Conservation (phyloP, 2,797 vertebrate species). For the Acanthurus lineatus region DNA sequence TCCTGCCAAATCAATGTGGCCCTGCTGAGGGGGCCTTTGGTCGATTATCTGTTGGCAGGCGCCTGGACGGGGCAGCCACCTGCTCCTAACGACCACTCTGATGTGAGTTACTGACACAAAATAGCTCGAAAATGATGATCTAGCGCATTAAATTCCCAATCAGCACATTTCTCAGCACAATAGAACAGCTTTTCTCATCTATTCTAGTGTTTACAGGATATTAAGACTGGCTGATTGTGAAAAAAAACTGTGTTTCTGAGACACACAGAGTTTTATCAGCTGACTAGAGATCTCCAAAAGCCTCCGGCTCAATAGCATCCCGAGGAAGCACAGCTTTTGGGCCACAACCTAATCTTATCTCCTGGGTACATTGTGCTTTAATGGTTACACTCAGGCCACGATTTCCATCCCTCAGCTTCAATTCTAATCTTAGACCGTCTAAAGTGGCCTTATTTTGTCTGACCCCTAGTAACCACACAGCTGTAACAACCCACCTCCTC, state of each 20-base stretch:
- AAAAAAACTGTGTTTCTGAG: constrained; percentile 52
- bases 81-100: constrained; percentile 75
- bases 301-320: constrained; percentile 57
- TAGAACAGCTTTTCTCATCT: constrained; percentile 37
- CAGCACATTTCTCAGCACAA: constrained; percentile 40
- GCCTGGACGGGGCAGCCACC: constrained; percentile 77
- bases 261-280: constrained; percentile 44
- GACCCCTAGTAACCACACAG: constrained; percentile 46
- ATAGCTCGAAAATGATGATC: constrained; percentile 68
- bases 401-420: constrained; percentile 62
- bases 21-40: constrained; percentile 72
- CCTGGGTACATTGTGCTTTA: constrained; percentile 66
- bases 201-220: constrained; percentile 42
- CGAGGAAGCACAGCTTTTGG: constrained; percentile 59
- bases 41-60: constrained; percentile 83
- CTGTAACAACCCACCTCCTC: constrained; percentile 19
- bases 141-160: constrained; percentile 53
- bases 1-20: constrained; percentile 80
- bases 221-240: constrained; percentile 35
- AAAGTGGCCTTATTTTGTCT: constrained; percentile 60
- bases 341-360: constrained; percentile 76
- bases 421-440: constrained; percentile 63
- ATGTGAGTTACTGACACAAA: constrained; percentile 69
- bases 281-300: constrained; percentile 58
- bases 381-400: constrained; percentile 64